Conservation (phyloP, 2,113 vertebrate species). For the Geococcyx californianus region DNA sequence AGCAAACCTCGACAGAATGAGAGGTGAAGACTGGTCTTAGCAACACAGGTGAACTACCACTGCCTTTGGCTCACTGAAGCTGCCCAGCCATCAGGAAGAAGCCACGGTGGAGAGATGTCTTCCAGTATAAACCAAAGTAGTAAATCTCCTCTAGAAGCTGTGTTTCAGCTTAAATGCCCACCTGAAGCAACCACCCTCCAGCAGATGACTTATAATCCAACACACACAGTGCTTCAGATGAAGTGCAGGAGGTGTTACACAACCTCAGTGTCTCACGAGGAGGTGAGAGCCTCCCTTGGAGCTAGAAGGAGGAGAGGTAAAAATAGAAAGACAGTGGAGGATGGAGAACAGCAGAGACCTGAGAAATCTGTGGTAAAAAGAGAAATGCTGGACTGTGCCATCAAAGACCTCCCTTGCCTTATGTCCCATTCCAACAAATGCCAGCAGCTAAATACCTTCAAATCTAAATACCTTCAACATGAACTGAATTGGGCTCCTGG, state of each 20-base stretch:
- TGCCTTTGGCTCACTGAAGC: neutral
- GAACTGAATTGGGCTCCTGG: neutral
- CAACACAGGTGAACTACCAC: neutral
- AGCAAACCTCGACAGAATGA: neutral
- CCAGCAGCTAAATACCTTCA: neutral
- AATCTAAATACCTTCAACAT: neutral
- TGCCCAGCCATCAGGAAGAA: neutral
- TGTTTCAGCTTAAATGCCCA: neutral
- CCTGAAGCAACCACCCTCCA: neutral
- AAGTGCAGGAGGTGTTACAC: neutral
- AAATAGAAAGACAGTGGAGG: neutral
- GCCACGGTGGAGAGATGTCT: neutral
- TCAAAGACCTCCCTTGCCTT: neutral
- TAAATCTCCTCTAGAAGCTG: neutral
- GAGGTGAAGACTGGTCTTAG: neutral
- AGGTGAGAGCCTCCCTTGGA: neutral
- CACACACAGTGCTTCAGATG: fast-evolving
- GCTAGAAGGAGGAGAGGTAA: neutral
- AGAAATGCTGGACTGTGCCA: neutral
- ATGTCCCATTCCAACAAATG: neutral
- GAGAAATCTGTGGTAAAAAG: neutral
- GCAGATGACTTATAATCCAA: neutral
- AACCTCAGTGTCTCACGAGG: neutral
- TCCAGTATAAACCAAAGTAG: neutral
- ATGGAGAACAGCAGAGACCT: neutral